Evolutionary conservation across 2,888 invertebrate species (phyloP).

Genomic region (Heliconius charithonia): DNA sequence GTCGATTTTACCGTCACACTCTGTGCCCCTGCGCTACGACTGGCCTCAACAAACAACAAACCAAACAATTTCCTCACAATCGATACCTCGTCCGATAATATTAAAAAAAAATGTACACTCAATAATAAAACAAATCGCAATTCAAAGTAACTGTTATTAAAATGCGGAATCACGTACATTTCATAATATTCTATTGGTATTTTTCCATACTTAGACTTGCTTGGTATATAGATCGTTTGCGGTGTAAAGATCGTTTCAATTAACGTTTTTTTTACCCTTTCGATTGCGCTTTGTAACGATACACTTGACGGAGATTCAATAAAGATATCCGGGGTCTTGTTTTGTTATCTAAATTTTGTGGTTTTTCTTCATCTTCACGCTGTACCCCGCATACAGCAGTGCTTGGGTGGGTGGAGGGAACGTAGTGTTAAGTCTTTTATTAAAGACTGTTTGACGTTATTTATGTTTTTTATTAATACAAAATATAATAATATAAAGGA

Average conservation of each 20-base stretch:
- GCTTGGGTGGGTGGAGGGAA: background rate
- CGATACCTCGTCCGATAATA: constrained; percentile 56
- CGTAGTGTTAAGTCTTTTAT: background rate
- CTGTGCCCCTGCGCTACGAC: too few relatives aligned
- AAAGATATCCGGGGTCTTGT: constrained; percentile 6
- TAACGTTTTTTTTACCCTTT: constrained; percentile 27
- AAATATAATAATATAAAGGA: too few relatives aligned
- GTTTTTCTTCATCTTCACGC: background rate
- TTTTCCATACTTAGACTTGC: constrained; percentile 65
- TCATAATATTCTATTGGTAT: constrained; percentile 58
- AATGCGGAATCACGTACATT: constrained; percentile 81
- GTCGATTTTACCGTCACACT: too few relatives aligned
- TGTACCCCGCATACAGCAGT: background rate
- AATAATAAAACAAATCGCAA: constrained; percentile 73
- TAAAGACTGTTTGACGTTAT: too few relatives aligned
- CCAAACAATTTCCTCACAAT: background rate
- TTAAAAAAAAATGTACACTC: constrained; percentile 51
- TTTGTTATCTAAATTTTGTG: background rate
- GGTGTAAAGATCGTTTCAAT: constrained; percentile 34
- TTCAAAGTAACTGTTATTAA: constrained; percentile 55
- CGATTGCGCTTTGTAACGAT: constrained; percentile 29
- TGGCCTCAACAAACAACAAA: constrained; percentile 42
- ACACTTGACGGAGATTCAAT: constrained; percentile 22
- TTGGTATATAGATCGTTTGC: constrained; percentile 56
- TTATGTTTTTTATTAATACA: too few relatives aligned